Conservation (phyloP, 1,140 invertebrate genomes). For the Pteromalus puparum region DNA sequence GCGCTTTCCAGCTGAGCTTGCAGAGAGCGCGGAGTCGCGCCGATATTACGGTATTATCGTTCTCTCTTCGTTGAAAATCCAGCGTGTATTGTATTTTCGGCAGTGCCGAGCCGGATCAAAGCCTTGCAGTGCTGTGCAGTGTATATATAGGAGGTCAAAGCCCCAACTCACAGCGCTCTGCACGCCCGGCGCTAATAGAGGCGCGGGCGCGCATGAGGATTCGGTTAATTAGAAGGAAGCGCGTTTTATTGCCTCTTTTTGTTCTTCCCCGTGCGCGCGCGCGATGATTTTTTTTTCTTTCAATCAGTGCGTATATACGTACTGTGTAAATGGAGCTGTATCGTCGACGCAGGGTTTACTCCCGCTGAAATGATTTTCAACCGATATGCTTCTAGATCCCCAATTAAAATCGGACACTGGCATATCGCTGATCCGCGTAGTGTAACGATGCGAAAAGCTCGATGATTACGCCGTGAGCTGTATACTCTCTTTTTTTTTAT, state of each 20-base stretch:
- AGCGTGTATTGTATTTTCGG: slow-evolving; percentile 21
- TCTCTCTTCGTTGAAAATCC: background rate
- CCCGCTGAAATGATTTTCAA: too few relatives aligned
- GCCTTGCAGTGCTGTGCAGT: background rate
- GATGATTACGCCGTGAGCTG: background rate
- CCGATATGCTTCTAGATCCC: too few relatives aligned
- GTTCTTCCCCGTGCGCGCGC: background rate
- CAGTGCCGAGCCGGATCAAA: slow-evolving; percentile 1
- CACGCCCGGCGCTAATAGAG: background rate
- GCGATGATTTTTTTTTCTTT: too few relatives aligned
- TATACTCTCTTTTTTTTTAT: background rate
- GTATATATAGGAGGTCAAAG: slow-evolving; percentile 19
- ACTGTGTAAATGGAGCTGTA: too few relatives aligned
- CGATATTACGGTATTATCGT: too few relatives aligned
- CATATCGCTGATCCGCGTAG: background rate
- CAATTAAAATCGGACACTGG: background rate
- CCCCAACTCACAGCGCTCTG: background rate
- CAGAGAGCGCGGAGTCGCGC: too few relatives aligned
- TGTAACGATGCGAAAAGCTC: background rate
- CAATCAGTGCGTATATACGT: too few relatives aligned
- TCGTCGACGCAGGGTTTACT: too few relatives aligned
- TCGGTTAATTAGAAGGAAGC: slow-evolving; percentile 10
- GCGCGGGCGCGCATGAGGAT: background rate
- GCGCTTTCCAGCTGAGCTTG: too few relatives aligned
- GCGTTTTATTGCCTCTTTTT: slow-evolving; percentile 8